Evolutionary conservation across 1,140 invertebrate species (phyloP).

Genomic region (Zaprionus davidi): DNA sequence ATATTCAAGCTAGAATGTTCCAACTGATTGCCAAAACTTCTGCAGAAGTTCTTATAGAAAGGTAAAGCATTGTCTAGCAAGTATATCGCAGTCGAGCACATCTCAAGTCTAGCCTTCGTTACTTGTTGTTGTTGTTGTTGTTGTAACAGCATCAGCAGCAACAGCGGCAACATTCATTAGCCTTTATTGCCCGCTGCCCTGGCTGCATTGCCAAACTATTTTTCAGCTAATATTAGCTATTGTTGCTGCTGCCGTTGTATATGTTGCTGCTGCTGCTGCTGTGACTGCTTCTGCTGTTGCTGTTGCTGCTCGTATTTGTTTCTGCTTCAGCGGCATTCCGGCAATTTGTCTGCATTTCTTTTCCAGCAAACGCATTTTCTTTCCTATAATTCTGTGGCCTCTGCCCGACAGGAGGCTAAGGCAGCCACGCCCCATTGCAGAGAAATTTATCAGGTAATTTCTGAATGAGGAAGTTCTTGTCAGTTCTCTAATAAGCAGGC

Average conservation of each 20-base stretch:
- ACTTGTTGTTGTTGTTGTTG: conserved; percentile 19
- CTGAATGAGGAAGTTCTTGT: conserved; percentile 55
- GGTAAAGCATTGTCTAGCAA: neutral
- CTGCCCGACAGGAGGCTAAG: conserved; percentile 10
- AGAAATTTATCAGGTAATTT: conserved; percentile 64
- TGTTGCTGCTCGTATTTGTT: conserved; percentile 56
- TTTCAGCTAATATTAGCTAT: conserved; percentile 78
- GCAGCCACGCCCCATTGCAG: neutral
- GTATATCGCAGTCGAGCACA: neutral
- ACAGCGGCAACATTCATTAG: conserved; percentile 49
- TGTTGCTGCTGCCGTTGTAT: conserved; percentile 44
- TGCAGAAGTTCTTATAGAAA: neutral
- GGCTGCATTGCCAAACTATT: conserved; percentile 74
- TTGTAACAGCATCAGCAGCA: neutral
- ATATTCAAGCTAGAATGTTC: too few species aligned
- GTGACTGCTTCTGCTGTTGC: conserved; percentile 32
- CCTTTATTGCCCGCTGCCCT: conserved; percentile 27
- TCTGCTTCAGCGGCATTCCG: conserved; percentile 78
- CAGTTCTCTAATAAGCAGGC: conserved; percentile 44
- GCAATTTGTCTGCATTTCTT: conserved; percentile 80
- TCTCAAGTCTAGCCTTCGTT: neutral
- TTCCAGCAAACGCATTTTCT: conserved; percentile 63
- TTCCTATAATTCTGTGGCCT: conserved; percentile 41
- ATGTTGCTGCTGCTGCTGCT: conserved; percentile 50
- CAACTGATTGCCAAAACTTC: too few species aligned